Conservation (phyloP, 2,113 vertebrate genomes). For the Ascaphus truei region DNA sequence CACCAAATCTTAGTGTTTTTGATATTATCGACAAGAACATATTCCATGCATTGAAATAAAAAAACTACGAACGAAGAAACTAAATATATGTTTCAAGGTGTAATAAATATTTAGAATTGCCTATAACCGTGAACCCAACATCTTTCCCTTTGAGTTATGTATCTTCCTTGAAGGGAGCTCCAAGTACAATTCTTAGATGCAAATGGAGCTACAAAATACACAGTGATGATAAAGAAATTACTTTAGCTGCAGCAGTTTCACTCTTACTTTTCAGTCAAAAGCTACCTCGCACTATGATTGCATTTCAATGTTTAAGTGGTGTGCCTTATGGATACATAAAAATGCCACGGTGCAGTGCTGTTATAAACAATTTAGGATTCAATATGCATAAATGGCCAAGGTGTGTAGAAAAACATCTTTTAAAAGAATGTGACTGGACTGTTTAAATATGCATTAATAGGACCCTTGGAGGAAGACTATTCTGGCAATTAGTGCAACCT, state of each 20-base stretch:
- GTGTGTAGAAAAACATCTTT: constrained; percentile 17
- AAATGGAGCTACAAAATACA: background rate
- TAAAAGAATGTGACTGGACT: constrained; percentile 29
- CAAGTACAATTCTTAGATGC: background rate
- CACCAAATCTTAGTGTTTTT: too few species aligned
- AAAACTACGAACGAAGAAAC: background rate
- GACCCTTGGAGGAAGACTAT: constrained; percentile 32
- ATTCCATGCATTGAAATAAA: background rate
- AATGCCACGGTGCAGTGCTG: background rate
- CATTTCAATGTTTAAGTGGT: background rate
- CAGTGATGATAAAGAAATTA: background rate
- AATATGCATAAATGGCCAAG: constrained; percentile 16
- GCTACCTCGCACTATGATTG: background rate
- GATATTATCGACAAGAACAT: too few species aligned
- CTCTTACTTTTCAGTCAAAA: background rate
- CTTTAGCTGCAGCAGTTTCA: background rate
- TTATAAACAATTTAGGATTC: constrained; percentile 13
- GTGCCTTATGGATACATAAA: constrained; percentile 10
- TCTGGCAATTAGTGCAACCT: constrained; percentile 33
- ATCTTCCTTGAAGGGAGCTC: constrained; percentile 4
- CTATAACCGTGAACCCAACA: background rate
- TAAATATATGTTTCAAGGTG: background rate
- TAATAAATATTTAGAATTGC: background rate
- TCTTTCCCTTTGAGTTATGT: background rate
- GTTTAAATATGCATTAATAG: constrained; percentile 30